These are phyloP conservation scores for Isaurus tuberculatus DNA, from an alignment of 92 coral and sea anemone species.

Conservation along the genomic window DNA sequence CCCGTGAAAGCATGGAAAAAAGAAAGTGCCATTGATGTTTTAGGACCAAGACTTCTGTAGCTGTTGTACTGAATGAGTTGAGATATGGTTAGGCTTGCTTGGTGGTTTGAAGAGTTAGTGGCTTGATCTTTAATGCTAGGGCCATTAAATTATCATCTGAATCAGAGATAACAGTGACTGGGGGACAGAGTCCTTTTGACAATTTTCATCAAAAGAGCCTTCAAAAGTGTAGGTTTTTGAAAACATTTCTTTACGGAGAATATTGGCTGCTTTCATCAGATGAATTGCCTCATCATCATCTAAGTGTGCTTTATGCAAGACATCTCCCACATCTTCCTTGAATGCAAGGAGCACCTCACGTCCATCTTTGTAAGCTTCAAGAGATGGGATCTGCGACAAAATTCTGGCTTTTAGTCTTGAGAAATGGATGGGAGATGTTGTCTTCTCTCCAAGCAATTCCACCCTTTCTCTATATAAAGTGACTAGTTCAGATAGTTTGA, in stretches of 20 bases:
- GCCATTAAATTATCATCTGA: conserved; percentile 68
- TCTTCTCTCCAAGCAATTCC: conserved; percentile 43
- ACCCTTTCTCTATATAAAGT: conserved; percentile 33
- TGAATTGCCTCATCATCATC: conserved; percentile 66
- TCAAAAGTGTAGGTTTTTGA: conserved; percentile 38
- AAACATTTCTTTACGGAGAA: conserved; percentile 64
- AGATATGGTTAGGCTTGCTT: conserved; percentile 66
- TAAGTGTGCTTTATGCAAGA: conserved; percentile 52
- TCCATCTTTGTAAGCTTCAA: conserved; percentile 26
- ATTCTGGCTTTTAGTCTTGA: conserved; percentile 59
- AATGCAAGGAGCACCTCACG: conserved; percentile 39
- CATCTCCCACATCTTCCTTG: conserved; percentile 35
- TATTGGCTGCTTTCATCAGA: conserved; percentile 66
- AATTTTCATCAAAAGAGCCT: conserved; percentile 14
- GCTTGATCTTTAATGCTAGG: conserved; percentile 64
- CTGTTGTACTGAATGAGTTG: conserved; percentile 68
- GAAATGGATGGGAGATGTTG: conserved; percentile 44
- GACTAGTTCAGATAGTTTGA: conserved; percentile 55
- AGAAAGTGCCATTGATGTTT: conserved; percentile 53
- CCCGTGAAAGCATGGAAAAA: conserved; percentile 74
- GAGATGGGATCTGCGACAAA: conserved; percentile 52
- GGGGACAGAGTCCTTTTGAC: conserved; percentile 66
- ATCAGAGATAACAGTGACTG: conserved; percentile 59
- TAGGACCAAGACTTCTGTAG: conserved; percentile 44
- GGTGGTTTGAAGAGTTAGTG: conserved; percentile 48